Base-by-base conservation (phyloP, 1,140 invertebrate genomes). In the Drosophila serrata region DNA sequence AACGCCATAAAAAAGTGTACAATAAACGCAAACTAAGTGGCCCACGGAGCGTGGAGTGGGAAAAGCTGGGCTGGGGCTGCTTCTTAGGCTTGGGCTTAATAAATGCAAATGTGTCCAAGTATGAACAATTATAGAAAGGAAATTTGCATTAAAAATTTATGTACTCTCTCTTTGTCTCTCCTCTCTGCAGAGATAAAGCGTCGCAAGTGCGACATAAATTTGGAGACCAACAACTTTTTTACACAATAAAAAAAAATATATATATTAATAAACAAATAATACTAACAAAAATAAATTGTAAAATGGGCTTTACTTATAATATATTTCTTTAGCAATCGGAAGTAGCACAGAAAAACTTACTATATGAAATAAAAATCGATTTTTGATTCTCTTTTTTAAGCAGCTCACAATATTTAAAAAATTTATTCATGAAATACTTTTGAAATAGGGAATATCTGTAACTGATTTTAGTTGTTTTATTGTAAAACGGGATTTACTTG, bases 121-220 rank as follows among this genome's bases (percentile, higher is more conserved):
- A 90, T 90, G 81, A 87, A 80, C 84, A 87, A 87, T 87, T 88
- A 87, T 87, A 87, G 84, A 87, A 87, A 82, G 84, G 84, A 88
- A 87, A 87, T 87, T 87, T 87, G 76, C 84, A 90, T 88, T 88
- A 88, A 88, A 90, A 88, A 81, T 84, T 85, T 81, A 90, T 88
- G 84, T 88, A 90, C 84, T 87, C 74, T 33, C 60, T 65, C 61
- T 58, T 42, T 51, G 58, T 49, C 51, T 56, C 55, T 49, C 42
- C 42, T 24, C 64, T 46, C 40, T 27, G 59, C 65, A 31, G 42
- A 77, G 81, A 84, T 85, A 85, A 86, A 81, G 82, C 69, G 49
- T 75, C 61, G 75, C 82, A 86, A 87, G 82, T 86, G 79, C 61
- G 79, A 79, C 82, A 86, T 87, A 86, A 87, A 86, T 45, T 82